phyloP scores from a whole-genome alignment of 1,140 invertebrate species.

The Leptinotarsa defecta region DNA sequence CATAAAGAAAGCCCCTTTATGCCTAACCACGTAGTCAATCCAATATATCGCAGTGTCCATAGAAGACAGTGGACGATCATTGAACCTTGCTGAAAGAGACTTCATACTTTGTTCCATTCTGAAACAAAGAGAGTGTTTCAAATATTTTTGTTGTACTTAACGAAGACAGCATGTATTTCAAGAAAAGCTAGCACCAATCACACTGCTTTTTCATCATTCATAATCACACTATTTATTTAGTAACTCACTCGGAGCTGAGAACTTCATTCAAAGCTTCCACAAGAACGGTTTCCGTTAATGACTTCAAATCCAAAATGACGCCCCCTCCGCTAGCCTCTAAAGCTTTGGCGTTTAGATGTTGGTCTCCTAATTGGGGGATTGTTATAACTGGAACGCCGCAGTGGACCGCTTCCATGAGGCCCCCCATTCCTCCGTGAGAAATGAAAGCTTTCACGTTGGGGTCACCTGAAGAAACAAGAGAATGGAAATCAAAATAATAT shows the following conservation, averaged over 20 bases:
- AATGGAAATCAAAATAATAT: too few species aligned
- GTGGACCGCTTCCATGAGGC: conserved; percentile 73
- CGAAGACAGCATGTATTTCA: too few species aligned
- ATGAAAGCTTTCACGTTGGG: conserved; percentile 72
- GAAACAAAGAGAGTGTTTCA: background rate
- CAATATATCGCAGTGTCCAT: conserved; percentile 65
- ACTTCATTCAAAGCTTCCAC: conserved; percentile 61
- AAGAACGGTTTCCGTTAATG: conserved; percentile 65
- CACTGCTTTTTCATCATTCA: too few species aligned
- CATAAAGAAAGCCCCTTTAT: conserved; percentile 63
- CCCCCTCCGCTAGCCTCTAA: conserved; percentile 66
- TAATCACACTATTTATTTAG: too few species aligned
- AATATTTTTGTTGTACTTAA: too few species aligned
- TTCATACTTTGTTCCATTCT: conserved; percentile 54
- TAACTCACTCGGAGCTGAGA: conserved; percentile 61
- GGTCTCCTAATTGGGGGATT: conserved; percentile 73
- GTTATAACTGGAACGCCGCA: conserved; percentile 74
- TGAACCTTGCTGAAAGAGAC: conserved; percentile 61
- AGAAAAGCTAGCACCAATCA: too few species aligned
- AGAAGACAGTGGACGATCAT: conserved; percentile 61
- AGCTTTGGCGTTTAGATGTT: conserved; percentile 65
- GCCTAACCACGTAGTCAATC: conserved; percentile 66
- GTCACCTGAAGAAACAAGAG: conserved; percentile 61
- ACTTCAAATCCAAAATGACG: conserved; percentile 60
- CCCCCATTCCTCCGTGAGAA: conserved; percentile 74